Evolutionary conservation across 92 coral and sea anemone species (phyloP), one percentile per base, ranked within the genome.

Genomic region (Parazoanthus swiftii): DNA sequence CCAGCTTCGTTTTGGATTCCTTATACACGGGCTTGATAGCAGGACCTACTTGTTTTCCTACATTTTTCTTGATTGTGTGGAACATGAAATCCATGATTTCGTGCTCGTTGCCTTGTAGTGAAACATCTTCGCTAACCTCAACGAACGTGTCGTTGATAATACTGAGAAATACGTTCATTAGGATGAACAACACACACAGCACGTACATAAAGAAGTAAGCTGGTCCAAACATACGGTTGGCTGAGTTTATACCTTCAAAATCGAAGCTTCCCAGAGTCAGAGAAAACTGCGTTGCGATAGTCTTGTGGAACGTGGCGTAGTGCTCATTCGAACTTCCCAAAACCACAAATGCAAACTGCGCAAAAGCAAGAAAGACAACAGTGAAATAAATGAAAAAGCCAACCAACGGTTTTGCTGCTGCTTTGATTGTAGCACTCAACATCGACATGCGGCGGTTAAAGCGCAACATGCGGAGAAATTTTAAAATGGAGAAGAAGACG

Each of bases 11-110:
- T 91, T 95, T 92, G 20, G 96, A 92, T 78, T 96, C 99, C 39
- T 91, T 91, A 92, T 96, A 96, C 8, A 90, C 89, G 36, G 99
- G 99, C 65, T 92, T 93, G 65, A 96, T 93, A 1, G 98, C 98
- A n/a, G 99, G 97, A 25, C 97, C 98, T n/a, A 95, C 98, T 81
- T 95, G 94, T 82, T 95, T 94, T 36, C 99, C 99, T 11, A 96
- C 93, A 88, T 91, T 93, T n/a, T 90, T 85, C 86, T 95, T 96
- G 83, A 96, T 93, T 65, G 96, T 89, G 78, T 96, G 98, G 36
- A 95, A 89, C 97, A 96, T 96, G 88, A 96, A 96, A 76, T 93
- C 93, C 29, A 96, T 79, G 68, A 96, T 92, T 88, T 96, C 99
- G 81, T 96, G 95, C 54, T 96, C 99, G 90, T 96, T 96, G 81